Evolutionary conservation across 2,113 vertebrate genomes (phyloP), one percentile per base, ranked within the genome.

Genomic region (Notarius lentiginosus): DNA sequence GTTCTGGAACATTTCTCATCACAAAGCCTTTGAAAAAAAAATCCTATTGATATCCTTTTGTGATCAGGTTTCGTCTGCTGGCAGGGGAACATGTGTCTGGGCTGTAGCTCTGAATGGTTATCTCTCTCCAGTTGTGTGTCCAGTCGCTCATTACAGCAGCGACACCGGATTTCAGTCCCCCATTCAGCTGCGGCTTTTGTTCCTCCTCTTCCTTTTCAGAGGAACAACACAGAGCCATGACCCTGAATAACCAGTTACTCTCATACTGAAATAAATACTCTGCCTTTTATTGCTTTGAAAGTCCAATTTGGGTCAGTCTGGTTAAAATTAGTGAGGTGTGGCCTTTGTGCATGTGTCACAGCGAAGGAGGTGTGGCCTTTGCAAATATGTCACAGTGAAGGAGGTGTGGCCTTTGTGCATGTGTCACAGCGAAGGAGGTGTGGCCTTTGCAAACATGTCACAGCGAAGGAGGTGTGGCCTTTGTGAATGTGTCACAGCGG

Each of bases 31-130:
- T 83, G 60, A 27, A 14, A 14, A 14, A 9, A 56, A 56, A 34
- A 82, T 87, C 73, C 77, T 87, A 87, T 89, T 87, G 84, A 75
- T 85, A 70, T 41, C 77, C 83, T 76, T 87, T 84, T 77, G 61
- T 66, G 30, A 87, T 86, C 85, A 82, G 88, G 65, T 81, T 84
- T 49, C 55, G 83, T 82, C 86, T 58, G 41, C 34, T 72, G 22
- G 83, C 41, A 11, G 60, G 79, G 56, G n/a, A 56, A 83, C 72
- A 79, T 68, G 66, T 81, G 75, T 51, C 17, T 84, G 55, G 65
- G 80, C 49, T 41, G 58, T 82, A 51, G 55, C 47, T 83, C 70
- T 81, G 85, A 84, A 89, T 84, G 82, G 85, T 84, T 89, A 80
- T 87, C 85, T 87, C 82, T 24, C 75, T 79, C 82, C 20, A 85